phyloP scores from a whole-genome alignment of 2,888 invertebrate species.

The Eumacrocentrus americanus region DNA sequence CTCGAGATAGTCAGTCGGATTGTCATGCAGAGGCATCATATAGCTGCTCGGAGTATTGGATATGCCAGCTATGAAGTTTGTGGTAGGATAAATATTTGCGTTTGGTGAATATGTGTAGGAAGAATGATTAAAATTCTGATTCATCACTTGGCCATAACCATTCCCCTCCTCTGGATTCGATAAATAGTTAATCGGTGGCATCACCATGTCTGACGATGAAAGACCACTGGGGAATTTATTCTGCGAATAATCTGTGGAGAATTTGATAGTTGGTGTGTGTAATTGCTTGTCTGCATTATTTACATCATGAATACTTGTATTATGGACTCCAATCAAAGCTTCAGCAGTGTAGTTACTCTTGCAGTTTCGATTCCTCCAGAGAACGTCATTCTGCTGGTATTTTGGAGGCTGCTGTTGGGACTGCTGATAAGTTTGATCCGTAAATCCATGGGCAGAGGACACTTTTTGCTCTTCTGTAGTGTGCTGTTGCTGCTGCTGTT shows the following conservation, averaged over 20 bases:
- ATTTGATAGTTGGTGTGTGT: conserved; percentile 48
- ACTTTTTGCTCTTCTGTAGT: conserved; percentile 33
- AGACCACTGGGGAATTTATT: conserved; percentile 53
- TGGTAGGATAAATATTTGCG: conserved; percentile 56
- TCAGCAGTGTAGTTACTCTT: conserved; percentile 62
- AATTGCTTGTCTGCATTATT: conserved; percentile 51
- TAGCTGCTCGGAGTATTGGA: conserved; percentile 56
- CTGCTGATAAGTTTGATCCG: conserved; percentile 39
- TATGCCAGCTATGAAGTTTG: conserved; percentile 58
- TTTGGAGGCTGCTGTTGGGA: conserved; percentile 46
- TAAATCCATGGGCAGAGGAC: conserved; percentile 1
- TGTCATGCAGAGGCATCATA: conserved; percentile 59
- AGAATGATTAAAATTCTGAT: conserved; percentile 57
- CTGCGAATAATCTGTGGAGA: conserved; percentile 52
- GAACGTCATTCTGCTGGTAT: conserved; percentile 53
- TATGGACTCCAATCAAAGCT: conserved; percentile 55
- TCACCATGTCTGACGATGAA: conserved; percentile 48
- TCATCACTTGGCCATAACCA: conserved; percentile 57
- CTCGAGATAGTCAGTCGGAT: conserved; percentile 54
- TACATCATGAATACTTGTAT: conserved; percentile 47
- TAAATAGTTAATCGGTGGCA: conserved; percentile 57
- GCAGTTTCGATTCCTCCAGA: conserved; percentile 58
- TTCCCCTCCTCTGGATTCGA: conserved; percentile 54
- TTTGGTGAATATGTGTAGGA: conserved; percentile 56
- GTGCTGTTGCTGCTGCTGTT: conserved; percentile 42